A percentile compares a stretch with the other conserved stretches of the same genome.
Conservation (phyloP, 2,113 vertebrate genomes). For the Gnathonemus longibarbis region DNA sequence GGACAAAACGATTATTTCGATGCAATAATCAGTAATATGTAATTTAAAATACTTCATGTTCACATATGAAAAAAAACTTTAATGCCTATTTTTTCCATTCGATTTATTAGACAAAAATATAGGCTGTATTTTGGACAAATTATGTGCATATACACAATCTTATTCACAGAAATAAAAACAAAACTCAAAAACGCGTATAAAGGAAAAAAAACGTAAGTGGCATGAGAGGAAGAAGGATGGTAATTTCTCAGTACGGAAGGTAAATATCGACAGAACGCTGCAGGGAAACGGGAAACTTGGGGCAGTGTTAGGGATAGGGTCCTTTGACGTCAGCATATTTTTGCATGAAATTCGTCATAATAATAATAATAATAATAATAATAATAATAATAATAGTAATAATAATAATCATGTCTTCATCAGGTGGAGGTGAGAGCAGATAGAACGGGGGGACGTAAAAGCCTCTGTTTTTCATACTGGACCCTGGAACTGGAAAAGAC, state of each 20-base stretch:
- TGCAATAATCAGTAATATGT: background rate
- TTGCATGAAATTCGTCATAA: background rate
- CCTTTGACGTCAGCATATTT: background rate
- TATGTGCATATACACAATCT: slow-evolving; percentile 74
- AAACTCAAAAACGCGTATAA: slow-evolving; percentile 42
- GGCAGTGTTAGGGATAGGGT: background rate
- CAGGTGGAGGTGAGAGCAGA: slow-evolving; percentile 64
- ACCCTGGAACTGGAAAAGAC: slow-evolving; percentile 66
- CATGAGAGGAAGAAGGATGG: background rate
- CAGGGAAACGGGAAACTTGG: background rate
- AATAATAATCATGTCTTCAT: slow-evolving; percentile 13
- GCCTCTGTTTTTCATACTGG: slow-evolving; percentile 72
- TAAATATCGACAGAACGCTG: background rate
- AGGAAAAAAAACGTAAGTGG: background rate
- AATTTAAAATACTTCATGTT: background rate
- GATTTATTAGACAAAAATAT: slow-evolving; percentile 88
- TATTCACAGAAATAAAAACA: slow-evolving; percentile 73
- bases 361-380: slow-evolving; percentile 20
- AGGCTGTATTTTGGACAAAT: slow-evolving; percentile 71
- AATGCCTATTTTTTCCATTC: slow-evolving; percentile 55
- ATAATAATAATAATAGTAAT: slow-evolving; percentile 10
- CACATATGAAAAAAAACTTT: background rate
- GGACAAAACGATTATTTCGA: background rate
- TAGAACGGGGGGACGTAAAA: slow-evolving; percentile 69
- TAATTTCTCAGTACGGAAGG: background rate